Percentiles rank a stretch among this genome's conserved stretches.
Conservation (phyloP, 2,888 invertebrate species). For the Brassicogethes aeneus region DNA sequence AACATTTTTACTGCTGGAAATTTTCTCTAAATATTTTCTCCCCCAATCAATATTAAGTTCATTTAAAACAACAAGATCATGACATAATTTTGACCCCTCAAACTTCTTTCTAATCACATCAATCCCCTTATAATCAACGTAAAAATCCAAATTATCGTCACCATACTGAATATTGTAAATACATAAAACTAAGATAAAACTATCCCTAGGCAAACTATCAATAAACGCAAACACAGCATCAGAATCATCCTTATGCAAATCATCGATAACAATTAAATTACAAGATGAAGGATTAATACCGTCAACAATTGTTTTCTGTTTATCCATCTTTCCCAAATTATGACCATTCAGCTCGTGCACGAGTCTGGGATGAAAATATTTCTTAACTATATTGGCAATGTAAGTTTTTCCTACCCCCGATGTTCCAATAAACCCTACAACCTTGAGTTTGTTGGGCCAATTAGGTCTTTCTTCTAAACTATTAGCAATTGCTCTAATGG, state of each 20-base stretch:
- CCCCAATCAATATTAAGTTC: slow-evolving; percentile 19
- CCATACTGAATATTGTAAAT: slow-evolving; percentile 29
- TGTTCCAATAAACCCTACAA: slow-evolving; percentile 27
- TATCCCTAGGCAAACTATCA: slow-evolving; percentile 19
- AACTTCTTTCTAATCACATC: slow-evolving; percentile 19
- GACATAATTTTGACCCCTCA: slow-evolving; percentile 15
- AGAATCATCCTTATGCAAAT: slow-evolving; percentile 22
- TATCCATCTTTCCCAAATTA: slow-evolving; percentile 10
- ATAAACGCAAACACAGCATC: slow-evolving; percentile 21
- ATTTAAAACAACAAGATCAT: slow-evolving; percentile 24
- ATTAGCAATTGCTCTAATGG: slow-evolving; percentile 16
- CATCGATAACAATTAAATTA: slow-evolving; percentile 29
- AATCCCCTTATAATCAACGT: slow-evolving; percentile 18
- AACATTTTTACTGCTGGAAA: slow-evolving; percentile 16
- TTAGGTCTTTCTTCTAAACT: slow-evolving; percentile 17
- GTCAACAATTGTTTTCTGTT: slow-evolving; percentile 11
- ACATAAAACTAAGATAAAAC: slow-evolving; percentile 20
- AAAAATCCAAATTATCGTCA: slow-evolving; percentile 16
- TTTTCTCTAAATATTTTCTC: slow-evolving; percentile 20
- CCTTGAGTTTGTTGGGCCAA: slow-evolving; percentile 15
- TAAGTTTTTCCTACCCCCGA: slow-evolving; percentile 33
- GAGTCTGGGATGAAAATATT: slow-evolving; percentile 18
- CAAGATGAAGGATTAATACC: slow-evolving; percentile 14
- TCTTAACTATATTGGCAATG: slow-evolving; percentile 25
- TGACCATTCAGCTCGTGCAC: slow-evolving; percentile 17